phyloP scores from a whole-genome alignment of 2,113 vertebrate genomes.

The Mus pahari region DNA sequence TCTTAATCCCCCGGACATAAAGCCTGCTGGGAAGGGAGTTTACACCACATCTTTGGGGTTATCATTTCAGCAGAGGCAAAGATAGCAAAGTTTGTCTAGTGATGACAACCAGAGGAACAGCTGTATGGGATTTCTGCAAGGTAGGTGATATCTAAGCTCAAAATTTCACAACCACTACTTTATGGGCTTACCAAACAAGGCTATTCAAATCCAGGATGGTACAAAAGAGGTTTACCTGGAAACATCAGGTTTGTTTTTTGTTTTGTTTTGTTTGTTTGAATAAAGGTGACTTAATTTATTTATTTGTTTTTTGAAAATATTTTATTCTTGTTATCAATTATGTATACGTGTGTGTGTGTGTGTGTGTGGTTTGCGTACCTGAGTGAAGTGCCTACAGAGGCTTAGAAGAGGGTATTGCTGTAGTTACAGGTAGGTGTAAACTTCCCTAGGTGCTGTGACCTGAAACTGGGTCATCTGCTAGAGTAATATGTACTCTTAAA shows the following conservation, averaged over 20 bases:
- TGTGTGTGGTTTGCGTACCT: too few relatives aligned
- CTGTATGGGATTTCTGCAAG: background rate
- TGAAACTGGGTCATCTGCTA: background rate
- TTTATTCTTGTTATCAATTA: background rate
- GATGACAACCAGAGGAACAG: constrained; percentile 56
- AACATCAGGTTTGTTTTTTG: background rate
- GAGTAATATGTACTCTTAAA: background rate
- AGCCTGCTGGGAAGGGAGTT: constrained; percentile 65
- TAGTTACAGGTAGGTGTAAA: background rate
- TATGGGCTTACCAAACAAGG: background rate
- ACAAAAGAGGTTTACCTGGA: constrained; percentile 15
- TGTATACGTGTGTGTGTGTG: background rate
- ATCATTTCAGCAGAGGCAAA: background rate
- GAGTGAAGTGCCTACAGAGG: background rate
- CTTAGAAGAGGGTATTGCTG: background rate
- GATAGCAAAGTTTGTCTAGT: constrained; percentile 23
- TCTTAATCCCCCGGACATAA: constrained; percentile 38
- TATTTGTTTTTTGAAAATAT: background rate
- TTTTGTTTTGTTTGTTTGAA: background rate
- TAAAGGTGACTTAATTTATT: background rate
- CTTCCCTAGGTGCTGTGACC: background rate
- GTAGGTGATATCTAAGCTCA: background rate
- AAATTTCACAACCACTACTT: background rate
- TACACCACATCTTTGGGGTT: constrained; percentile 48
- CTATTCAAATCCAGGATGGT: constrained; percentile 13